A percentile compares a stretch with the other conserved stretches of the same genome.
Conservation (phyloP, 2,797 vertebrate genomes). For the Brotula barbata region DNA sequence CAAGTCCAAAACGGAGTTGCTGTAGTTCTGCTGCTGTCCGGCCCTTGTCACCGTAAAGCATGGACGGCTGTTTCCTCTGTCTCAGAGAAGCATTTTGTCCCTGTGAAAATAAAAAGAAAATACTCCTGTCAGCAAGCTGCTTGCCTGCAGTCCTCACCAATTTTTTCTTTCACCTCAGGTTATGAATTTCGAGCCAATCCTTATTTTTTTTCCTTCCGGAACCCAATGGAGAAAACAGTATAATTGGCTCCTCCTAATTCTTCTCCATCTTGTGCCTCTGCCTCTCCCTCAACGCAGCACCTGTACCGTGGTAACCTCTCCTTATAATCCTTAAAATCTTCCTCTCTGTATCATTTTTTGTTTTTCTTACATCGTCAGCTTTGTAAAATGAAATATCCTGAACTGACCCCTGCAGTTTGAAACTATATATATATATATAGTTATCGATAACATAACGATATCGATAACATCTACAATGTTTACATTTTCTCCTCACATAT, state of each 20-base stretch:
- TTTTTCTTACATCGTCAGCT: neutral
- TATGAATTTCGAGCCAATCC: conserved; percentile 17
- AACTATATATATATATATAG: too few relatives aligned
- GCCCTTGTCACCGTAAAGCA: conserved; percentile 45
- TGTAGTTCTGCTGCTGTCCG: conserved; percentile 53
- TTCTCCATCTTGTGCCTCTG: conserved; percentile 13
- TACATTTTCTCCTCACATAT: too few relatives aligned
- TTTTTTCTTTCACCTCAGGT: conserved; percentile 41
- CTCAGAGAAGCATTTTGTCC: conserved; percentile 60
- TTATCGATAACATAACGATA: too few relatives aligned
- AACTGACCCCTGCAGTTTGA: too few relatives aligned
- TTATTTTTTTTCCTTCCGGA: conserved; percentile 11
- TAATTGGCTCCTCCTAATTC: conserved; percentile 22
- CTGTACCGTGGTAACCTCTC: too few relatives aligned
- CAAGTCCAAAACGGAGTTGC: conserved; percentile 47
- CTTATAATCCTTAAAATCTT: neutral
- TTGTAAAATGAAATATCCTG: too few relatives aligned
- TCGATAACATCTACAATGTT: too few relatives aligned
- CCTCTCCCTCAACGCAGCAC: neutral
- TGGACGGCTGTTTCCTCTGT: conserved; percentile 36
- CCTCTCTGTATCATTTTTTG: neutral
- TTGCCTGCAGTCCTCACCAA: conserved; percentile 49
- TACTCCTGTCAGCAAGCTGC: conserved; percentile 28
- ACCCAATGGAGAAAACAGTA: conserved; percentile 24
- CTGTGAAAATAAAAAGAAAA: conserved; percentile 42